phyloP scores from a whole-genome alignment of 30 jellyfish, hydroid and myxozoan genomes.

The Clytia hemisphaerica region DNA sequence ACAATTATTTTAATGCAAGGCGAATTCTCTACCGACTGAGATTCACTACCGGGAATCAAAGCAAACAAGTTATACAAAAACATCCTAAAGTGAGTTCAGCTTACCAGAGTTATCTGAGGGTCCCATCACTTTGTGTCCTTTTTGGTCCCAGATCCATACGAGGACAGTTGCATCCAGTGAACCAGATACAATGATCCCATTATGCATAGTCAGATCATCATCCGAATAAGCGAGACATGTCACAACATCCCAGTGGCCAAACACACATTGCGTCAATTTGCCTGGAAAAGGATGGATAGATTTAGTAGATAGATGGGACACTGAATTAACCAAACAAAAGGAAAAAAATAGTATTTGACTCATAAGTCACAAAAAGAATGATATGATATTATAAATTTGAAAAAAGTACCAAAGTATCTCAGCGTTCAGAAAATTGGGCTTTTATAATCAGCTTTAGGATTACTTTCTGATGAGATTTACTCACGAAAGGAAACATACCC shows the following conservation, averaged over 20 bases:
- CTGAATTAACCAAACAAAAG: neutral
- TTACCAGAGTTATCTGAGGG: constrained; percentile 59
- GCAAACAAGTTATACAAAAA: no score
- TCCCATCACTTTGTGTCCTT: constrained; percentile 63
- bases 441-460: neutral
- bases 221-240: constrained; percentile 89
- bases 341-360: neutral
- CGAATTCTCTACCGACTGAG: no score
- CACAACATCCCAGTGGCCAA: constrained; percentile 97
- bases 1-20: no score
- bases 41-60: no score
- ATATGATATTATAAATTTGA: neutral
- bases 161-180: constrained; percentile 95
- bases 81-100: no score
- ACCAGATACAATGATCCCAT: constrained; percentile 89
- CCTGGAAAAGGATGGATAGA: constrained; percentile 33
- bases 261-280: constrained; percentile 70
- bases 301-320: neutral
- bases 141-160: constrained; percentile 91
- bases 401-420: neutral
- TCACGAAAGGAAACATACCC: constrained; percentile 36
- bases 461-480: neutral
- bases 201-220: constrained; percentile 52
- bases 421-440: neutral
- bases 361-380: neutral